phyloP scores from a whole-genome alignment of 2,797 vertebrate genomes.

The Crocidura indochinensis region DNA sequence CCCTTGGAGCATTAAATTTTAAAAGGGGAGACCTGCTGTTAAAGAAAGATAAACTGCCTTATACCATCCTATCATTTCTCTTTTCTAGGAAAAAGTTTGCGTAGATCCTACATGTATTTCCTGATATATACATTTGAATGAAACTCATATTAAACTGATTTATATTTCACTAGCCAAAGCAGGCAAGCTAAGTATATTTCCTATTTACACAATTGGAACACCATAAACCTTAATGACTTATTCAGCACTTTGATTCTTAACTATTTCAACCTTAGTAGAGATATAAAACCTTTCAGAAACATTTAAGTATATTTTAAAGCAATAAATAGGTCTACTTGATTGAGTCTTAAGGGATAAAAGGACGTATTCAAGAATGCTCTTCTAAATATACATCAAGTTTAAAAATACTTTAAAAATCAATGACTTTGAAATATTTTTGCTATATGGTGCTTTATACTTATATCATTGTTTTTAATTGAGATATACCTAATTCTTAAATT shows the following conservation, averaged over 20 bases:
- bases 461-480: slow-evolving; percentile 11
- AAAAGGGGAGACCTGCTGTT: slow-evolving; percentile 76
- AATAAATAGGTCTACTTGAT: not conserved
- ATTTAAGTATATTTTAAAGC: slow-evolving; percentile 48
- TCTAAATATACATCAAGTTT: slow-evolving; percentile 61
- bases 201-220: slow-evolving; percentile 41
- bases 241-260: slow-evolving; percentile 61
- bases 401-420: slow-evolving; percentile 5
- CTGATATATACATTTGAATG: slow-evolving; percentile 1
- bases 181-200: slow-evolving; percentile 49
- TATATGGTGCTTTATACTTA: slow-evolving; percentile 1
- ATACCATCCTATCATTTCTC: slow-evolving; percentile 75
- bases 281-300: slow-evolving; percentile 35
- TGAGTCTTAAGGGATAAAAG: slow-evolving; percentile 49
- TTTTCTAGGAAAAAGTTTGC: slow-evolving; percentile 61
- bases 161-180: slow-evolving; percentile 27
- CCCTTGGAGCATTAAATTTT: slow-evolving; percentile 85
- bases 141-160: slow-evolving; percentile 49
- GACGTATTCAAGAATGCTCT: slow-evolving; percentile 41
- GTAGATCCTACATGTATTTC: slow-evolving; percentile 53
- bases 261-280: slow-evolving; percentile 58
- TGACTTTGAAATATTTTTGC: slow-evolving; percentile 38
- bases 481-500: not conserved
- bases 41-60: slow-evolving; percentile 83
- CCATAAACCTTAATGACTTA: slow-evolving; percentile 17